Evolutionary conservation across 2,797 vertebrate genomes (phyloP).

Genomic region (Ctenopoma multispine): DNA sequence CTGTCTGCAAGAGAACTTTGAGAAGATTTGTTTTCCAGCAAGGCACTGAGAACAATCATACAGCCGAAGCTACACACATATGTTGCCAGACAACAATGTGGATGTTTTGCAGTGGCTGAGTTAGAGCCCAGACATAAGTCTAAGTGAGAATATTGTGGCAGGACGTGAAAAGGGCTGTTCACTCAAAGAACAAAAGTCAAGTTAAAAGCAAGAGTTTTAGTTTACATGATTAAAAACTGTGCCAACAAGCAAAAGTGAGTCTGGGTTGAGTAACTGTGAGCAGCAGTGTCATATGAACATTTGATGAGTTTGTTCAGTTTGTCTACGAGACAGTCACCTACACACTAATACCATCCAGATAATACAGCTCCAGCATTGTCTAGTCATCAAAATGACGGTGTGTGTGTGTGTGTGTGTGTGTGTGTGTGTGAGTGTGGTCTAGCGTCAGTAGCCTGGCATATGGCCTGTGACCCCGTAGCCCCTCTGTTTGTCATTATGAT

Average conservation of each 20-base stretch:
- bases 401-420: no score
- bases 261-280: conserved; percentile 27
- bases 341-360: conserved; percentile 66
- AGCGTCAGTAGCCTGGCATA: conserved; percentile 75
- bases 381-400: conserved; percentile 66
- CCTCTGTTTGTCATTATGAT: conserved; percentile 79
- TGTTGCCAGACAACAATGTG: not conserved
- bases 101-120: not conserved
- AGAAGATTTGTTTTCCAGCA: not conserved
- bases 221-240: not conserved
- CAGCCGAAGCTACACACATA: not conserved
- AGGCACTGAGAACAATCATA: not conserved
- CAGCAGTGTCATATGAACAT: conserved; percentile 60
- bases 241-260: conserved; percentile 28
- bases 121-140: not conserved
- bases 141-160: no score
- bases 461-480: conserved; percentile 80
- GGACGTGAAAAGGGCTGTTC: no score
- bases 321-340: conserved; percentile 63
- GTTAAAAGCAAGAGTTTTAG: not conserved
- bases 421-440: conserved; percentile 53
- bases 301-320: conserved; percentile 60
- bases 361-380: conserved; percentile 72
- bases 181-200: not conserved
- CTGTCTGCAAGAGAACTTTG: not conserved